Base-by-base conservation (phyloP, 2,888 invertebrate genomes). In the Norana najaformis region DNA sequence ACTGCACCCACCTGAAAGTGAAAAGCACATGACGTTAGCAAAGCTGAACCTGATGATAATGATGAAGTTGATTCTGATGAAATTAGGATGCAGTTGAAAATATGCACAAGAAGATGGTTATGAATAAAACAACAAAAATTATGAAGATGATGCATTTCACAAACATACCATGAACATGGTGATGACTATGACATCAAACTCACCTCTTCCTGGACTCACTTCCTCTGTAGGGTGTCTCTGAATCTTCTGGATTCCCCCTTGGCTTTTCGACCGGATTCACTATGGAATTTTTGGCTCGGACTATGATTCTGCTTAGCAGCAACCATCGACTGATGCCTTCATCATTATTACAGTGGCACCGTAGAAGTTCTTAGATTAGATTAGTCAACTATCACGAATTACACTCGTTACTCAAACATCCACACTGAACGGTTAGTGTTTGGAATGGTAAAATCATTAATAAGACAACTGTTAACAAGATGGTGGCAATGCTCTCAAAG, bases 1-100 rank as follows among this genome's bases (percentile, higher is more conserved):
- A 96, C 95, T 37, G 96, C 96, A 0, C 95, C 95, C 94, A 93
- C 93, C 94, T 94, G 92, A 30, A 91, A 53, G 30, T 30, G 36
- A 89, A 14, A 36, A 88, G 35, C n/a, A 41, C 85, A n/a, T 23
- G 20, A 88, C 1, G 53, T 69, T 53, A 35, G 37, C n/a, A 35
- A 35, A 30, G 47, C n/a, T 69, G 69, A 34, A 8, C 5, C 53
- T 37, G 82, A 89, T 82, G n/a, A 82, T 36, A 83, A n/a, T 36
- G 18, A 0, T 88, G 23, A 37, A 88, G 88, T 69, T 69, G 69
- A 69, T 69, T 69, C 69, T 69, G 8, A 69, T 69, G 30, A 69
- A 69, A 69, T 13, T 69, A n/a, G n/a, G n/a, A 69, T n/a, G n/a
- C 69, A 69, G 69, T n/a, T 69, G n/a, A 69, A n/a, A n/a, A 69